Base-by-base conservation (phyloP, 2,797 vertebrate species). In the Microhierax caerulescens region DNA sequence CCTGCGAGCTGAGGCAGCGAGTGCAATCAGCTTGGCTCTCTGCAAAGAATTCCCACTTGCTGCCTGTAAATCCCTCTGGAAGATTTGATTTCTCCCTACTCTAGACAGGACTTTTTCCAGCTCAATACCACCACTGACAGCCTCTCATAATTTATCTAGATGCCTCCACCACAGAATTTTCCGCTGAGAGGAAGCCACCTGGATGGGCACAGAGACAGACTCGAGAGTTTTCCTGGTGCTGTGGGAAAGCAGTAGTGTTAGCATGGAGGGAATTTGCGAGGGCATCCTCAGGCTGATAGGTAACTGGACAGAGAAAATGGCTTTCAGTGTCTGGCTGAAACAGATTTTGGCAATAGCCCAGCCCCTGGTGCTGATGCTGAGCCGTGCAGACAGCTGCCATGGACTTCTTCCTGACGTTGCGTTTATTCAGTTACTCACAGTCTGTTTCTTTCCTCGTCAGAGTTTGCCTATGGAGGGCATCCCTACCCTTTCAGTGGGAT, bases 391-490 rank as follows among this genome's bases (percentile, higher is more conserved):
- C 95, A 93, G 90, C 90, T 95, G 81, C 82, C 84, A 48, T 73
- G 59, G 85, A 92, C 24, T 51, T 93, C 70, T 50, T 73, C 41
- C 56, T 85, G 78, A 83, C 86, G 21, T 63, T 70, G 76, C 1
- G 0, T 85, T 96, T 73, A 84, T 89, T 73, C 51, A 47, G 37
- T 93, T 91, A 87, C 92, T 96, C 83, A 97, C 87, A 75, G 74
- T 95, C 39, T 94, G 85, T 97, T 97, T 96, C 93, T 96, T 95
- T 96, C 89, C 91, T 97, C 80, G 93, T 53, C 96, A 99, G 99
- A 99, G 85, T 99, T 99, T 98, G 99, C 99, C 95, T 99, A 99
- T 81, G 99, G 99, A 70, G 99, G 99, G 25, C 99, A 99, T 91
- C 99, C 99, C 4, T 99, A 99, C 94, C 99, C 99, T 72, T 99